Conservation (phyloP, 1,140 invertebrate genomes). For the Brachystomella parvula region DNA sequence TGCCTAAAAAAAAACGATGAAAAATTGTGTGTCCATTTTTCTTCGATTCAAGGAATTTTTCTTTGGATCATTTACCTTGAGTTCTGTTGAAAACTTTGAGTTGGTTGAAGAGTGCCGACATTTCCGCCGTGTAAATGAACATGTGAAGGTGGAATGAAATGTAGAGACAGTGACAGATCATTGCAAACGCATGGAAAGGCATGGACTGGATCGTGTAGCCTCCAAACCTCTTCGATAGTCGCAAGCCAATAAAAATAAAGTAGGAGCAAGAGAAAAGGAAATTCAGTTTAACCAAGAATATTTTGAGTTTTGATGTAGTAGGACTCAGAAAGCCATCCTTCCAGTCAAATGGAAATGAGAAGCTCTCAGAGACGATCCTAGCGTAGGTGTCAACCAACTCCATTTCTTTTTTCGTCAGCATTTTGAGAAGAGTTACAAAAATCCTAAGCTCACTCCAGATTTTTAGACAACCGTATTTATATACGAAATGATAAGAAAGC, state of each 20-base stretch:
- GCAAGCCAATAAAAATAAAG: neutral
- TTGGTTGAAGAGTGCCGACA: constrained; percentile 3
- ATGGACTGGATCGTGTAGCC: neutral
- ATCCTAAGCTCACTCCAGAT: neutral
- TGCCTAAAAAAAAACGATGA: neutral
- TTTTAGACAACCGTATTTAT: no score
- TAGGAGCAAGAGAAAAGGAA: constrained; percentile 1
- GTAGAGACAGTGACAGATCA: neutral
- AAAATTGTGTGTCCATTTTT: neutral
- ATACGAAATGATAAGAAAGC: no score
- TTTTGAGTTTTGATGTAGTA: neutral
- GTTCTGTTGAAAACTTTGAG: neutral
- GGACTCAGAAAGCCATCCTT: neutral
- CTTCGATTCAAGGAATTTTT: neutral
- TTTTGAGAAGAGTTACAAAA: neutral
- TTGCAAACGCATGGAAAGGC: neutral
- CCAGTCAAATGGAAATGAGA: constrained; percentile 4
- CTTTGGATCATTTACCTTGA: neutral
- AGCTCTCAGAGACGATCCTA: neutral
- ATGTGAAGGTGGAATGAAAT: constrained; percentile 7
- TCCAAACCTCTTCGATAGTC: neutral
- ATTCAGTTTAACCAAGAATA: neutral
- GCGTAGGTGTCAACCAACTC: neutral
- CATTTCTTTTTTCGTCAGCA: constrained; percentile 2
- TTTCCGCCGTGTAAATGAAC: neutral